Conservation (phyloP, 2,888 invertebrate genomes). For the Drosophila tripunctata region DNA sequence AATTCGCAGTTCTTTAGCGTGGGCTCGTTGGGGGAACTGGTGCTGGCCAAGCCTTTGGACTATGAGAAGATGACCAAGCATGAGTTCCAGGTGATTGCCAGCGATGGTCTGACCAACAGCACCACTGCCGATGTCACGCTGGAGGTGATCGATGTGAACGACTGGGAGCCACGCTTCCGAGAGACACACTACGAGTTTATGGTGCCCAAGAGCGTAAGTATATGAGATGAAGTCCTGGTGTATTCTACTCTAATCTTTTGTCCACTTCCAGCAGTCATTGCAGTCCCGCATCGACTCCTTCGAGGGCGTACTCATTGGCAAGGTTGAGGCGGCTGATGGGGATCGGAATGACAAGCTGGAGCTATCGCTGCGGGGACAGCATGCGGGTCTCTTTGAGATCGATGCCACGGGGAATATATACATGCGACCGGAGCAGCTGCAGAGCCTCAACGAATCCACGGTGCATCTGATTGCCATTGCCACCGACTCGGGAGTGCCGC, state of each 20-base stretch:
- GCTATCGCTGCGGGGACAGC: constrained; percentile 89
- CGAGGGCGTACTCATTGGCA: constrained; percentile 85
- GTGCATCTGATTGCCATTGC: constrained; percentile 93
- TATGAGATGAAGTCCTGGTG: too few species aligned
- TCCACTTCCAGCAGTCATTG: constrained; percentile 74
- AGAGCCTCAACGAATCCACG: constrained; percentile 85
- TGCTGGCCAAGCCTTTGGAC: constrained; percentile 90
- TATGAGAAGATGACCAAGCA: constrained; percentile 90
- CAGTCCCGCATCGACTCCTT: constrained; percentile 79
- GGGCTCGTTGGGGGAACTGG: constrained; percentile 91
- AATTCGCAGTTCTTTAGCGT: constrained; percentile 91
- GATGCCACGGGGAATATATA: constrained; percentile 86
- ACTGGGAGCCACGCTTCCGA: constrained; percentile 96
- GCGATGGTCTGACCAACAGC: constrained; percentile 90
- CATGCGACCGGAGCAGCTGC: constrained; percentile 85
- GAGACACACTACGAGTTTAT: constrained; percentile 94
- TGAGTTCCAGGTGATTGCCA: constrained; percentile 91
- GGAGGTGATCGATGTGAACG: constrained; percentile 93
- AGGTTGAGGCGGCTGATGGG: constrained; percentile 94
- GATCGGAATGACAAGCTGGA: constrained; percentile 91
- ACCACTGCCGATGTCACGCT: constrained; percentile 91
- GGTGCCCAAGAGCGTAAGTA: constrained; percentile 83
- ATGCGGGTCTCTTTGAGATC: constrained; percentile 85
- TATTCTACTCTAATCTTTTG: not conserved
- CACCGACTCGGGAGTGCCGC: constrained; percentile 93